phyloP scores from a whole-genome alignment of 2,113 vertebrate genomes.

The Siphamia tubifer region DNA sequence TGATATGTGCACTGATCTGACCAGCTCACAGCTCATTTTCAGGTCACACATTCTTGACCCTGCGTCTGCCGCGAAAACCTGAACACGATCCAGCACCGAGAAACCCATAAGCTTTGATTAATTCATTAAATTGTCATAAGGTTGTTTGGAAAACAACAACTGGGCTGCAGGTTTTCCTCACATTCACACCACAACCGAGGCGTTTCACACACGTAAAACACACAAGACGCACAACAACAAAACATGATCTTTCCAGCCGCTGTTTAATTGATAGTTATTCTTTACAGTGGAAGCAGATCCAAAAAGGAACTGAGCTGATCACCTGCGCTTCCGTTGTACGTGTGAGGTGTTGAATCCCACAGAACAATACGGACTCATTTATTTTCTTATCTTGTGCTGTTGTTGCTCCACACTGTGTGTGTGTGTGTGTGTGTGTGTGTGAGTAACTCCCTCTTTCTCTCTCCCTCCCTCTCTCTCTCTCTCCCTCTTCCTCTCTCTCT shows the following conservation, averaged over 20 bases:
- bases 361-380: conserved; percentile 24
- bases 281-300: conserved; percentile 47
- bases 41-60: conserved; percentile 28
- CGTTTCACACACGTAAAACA: not conserved
- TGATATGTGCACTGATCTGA: not conserved
- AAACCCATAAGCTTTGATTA: conserved; percentile 40
- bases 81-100: conserved; percentile 44
- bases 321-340: conserved; percentile 32
- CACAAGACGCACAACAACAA: not conserved
- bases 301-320: conserved; percentile 45
- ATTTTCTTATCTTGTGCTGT: conserved; percentile 17
- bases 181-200: conserved; percentile 29
- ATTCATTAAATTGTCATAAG: conserved; percentile 61
- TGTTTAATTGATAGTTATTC: conserved; percentile 48
- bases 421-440: not conserved
- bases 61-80: conserved; percentile 9
- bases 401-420: not conserved
- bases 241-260: conserved; percentile 19
- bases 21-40: conserved; percentile 29
- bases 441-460: too few species aligned
- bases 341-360: conserved; percentile 36
- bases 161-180: not conserved
- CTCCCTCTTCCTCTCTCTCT: too few species aligned
- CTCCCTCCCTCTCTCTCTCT: too few species aligned
- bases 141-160: conserved; percentile 37